Evolutionary conservation across 2,113 vertebrate species (phyloP).

Genomic region (Kryptolebias marmoratus): DNA sequence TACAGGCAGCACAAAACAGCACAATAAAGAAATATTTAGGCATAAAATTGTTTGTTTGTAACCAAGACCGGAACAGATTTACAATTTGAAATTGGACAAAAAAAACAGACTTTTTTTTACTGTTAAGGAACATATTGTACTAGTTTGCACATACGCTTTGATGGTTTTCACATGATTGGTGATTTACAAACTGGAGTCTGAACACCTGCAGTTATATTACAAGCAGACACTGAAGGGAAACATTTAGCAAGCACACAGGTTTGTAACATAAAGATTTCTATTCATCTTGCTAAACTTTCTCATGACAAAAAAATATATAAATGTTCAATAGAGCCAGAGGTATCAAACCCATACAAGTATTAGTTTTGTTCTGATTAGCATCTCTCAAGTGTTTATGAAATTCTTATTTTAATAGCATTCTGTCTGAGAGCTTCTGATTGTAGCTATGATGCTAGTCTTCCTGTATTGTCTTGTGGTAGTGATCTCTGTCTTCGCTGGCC

Average conservation of each 20-base stretch:
- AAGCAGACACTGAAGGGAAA: conserved; percentile 76
- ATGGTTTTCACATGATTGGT: conserved; percentile 68
- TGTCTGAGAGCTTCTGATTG: conserved; percentile 43
- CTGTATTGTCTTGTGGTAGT: conserved; percentile 81
- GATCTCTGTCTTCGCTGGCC: conserved; percentile 89
- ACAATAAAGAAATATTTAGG: conserved; percentile 79
- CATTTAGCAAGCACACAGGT: conserved; percentile 77
- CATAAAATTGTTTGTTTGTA: conserved; percentile 31
- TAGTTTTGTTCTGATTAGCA: conserved; percentile 50
- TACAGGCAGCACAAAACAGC: conserved; percentile 84
- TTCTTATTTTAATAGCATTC: conserved; percentile 53
- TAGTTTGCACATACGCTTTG: conserved; percentile 29
- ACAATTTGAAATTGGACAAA: conserved; percentile 36
- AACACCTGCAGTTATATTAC: conserved; percentile 80
- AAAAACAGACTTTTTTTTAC: conserved; percentile 22
- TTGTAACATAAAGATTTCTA: conserved; percentile 64
- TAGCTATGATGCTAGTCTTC: conserved; percentile 80
- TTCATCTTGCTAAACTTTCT: conserved; percentile 67
- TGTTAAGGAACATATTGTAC: conserved; percentile 35
- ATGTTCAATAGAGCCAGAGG: conserved; percentile 74
- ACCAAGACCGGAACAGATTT: conserved; percentile 61
- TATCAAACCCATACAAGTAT: conserved; percentile 76
- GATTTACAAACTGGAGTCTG: conserved; percentile 69
- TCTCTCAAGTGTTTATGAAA: conserved; percentile 41
- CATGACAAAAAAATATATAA: conserved; percentile 64